Evolutionary conservation across 2,888 invertebrate genomes (phyloP), one percentile per base, ranked within the genome.

Genomic region (Masnerella sp.): DNA sequence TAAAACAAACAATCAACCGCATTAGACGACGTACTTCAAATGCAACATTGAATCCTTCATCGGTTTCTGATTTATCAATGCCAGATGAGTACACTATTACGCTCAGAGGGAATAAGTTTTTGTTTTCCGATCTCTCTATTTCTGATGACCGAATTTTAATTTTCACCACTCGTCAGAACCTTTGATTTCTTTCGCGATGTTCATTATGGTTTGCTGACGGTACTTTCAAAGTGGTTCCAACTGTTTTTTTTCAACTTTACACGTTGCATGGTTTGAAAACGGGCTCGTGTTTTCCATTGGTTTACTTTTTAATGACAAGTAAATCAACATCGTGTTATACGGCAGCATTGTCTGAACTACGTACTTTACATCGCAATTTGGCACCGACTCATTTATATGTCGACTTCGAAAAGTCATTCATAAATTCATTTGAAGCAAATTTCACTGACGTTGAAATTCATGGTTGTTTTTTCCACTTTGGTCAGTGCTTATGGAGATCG

Each of bases 381-480:
- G 1, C 32, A 1, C 49, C 32, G 3, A 2, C 9, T 11, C 32
- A 49, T 34, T 11, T 34, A 5, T 18, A 18, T 7, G 11, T 18
- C 7, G 34, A 49, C 12, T 49, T 49, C n/a, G 49, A 49, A 34
- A 49, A 49, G 18, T n/a, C 18, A 0, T 49, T 49, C 12, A 49
- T 49, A n/a, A 32, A 49, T 7, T 1, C 32, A 8, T 49, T 32
- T n/a, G n/a, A 9, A 14, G 17, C n/a, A 49, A 5, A 3, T 3
- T 49, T 49, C 18, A 1, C 5, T 4, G 20, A 34, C 11, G 12
- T 12, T 20, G 3, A 1, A 9, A 18, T 49, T 4, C 32, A 49
- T 34, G 49, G 49, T 11, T 49, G 49, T 11, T 34, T 11, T 11
- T 49, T 49, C 8, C 49, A 49, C 20, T 49, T 49, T 20, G 49